Base-by-base conservation (phyloP, 2,113 vertebrate species). In the Erpornis zantholeuca region DNA sequence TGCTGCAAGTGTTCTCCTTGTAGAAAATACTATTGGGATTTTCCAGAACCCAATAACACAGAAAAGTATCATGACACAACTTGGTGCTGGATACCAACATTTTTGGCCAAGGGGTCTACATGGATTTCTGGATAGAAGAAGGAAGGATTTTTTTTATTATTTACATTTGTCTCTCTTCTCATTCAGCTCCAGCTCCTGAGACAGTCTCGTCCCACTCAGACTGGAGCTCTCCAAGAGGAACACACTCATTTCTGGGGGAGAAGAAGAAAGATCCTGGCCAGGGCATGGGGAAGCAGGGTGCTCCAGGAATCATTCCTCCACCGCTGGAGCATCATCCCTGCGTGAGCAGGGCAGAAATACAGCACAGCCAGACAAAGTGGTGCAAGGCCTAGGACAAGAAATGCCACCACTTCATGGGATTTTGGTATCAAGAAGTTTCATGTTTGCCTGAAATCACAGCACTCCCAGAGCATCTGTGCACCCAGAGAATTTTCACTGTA, bases 381-480 rank as follows among this genome's bases (percentile, higher is more conserved):
- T 78, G 36, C 28, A 69, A 88, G 35, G 22, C 42, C 33, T 42
- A 17, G 35, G 18, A 33, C 22, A 36, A 27, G 33, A 59, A 77
- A 81, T 42, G 21, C 6, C 28, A 15, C 22, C 0, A 0, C 5
- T 42, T 27, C 15, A 1, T 12, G 28, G 28, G 35, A 47, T 78
- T 69, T 73, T 63, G 36, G 3, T 59, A 33, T 23, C 28, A 82
- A 64, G 21, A 1, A 1, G 15, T 65, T 69, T 65, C 28, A 22
- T 12, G 19, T 22, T 28, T 2, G 0, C 47, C 54, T 61, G 50
- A 36, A 77, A 66, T 36, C n/a, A 31, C 11, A 33, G 7, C 33
- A 17, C 11, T 90, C 40, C 17, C 72, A 61, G 64, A 76, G 15
- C n/a, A 20, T 11, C 40, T 71, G 50, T 76, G 36, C 59, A 49